phyloP scores from a whole-genome alignment of 2,888 invertebrate species.

The Herminia tarsipennalis region DNA sequence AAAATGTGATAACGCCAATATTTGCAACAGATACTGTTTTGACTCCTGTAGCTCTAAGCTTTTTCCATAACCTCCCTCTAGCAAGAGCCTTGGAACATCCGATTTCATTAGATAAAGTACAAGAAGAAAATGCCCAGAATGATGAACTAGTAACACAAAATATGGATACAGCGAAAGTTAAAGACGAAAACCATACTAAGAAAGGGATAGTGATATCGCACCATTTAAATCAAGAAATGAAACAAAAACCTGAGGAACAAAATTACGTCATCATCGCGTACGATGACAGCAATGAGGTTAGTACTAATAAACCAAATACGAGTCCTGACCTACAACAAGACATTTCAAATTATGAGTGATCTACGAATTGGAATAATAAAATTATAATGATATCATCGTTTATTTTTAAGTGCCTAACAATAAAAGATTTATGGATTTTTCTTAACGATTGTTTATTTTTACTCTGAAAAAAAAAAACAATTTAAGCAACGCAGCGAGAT shows the following conservation, averaged over 20 bases:
- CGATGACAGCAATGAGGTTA: constrained; percentile 17
- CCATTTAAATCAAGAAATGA: constrained; percentile 6
- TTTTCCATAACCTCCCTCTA: constrained; percentile 69
- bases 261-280: constrained; percentile 21
- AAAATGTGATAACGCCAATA: constrained; percentile 49
- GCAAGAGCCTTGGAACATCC: constrained; percentile 70
- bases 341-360: no score
- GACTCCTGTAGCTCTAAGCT: constrained; percentile 66
- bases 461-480: no score
- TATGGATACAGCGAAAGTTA: constrained; percentile 7
- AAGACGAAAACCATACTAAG: constrained; percentile 1
- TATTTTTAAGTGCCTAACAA: no score
- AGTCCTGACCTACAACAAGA: background rate
- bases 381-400: no score
- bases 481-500: no score
- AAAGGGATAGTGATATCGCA: constrained; percentile 5
- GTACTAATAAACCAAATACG: constrained; percentile 15
- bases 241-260: constrained; percentile 6
- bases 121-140: constrained; percentile 39
- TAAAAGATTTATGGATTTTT: no score
- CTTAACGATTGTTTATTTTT: no score
- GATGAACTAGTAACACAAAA: constrained; percentile 14
- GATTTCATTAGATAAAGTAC: constrained; percentile 58
- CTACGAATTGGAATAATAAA: no score
- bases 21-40: constrained; percentile 55